phyloP scores from a whole-genome alignment of 2,888 invertebrate genomes.

The Dasysyrphus tricinctus region DNA sequence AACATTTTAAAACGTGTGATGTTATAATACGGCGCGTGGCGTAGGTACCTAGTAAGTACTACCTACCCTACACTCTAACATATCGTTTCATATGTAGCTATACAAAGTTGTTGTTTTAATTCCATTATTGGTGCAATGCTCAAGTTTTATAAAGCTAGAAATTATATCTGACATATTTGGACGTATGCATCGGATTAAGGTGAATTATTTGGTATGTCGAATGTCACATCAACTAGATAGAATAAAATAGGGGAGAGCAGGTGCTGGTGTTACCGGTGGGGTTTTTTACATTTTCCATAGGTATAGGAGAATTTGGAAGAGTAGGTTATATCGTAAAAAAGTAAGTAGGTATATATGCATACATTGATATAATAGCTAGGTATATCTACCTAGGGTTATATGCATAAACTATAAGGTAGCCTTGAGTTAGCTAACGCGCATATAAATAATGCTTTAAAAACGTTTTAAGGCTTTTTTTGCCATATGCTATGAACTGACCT shows the following conservation, averaged over 20 bases:
- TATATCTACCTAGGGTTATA: background rate
- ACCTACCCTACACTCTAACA: background rate
- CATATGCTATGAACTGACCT: constrained; percentile 1
- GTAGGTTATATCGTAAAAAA: background rate
- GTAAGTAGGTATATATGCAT: background rate
- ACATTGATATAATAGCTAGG: background rate
- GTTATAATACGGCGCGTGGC: background rate
- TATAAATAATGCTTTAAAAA: constrained; percentile 1
- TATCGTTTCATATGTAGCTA: no score
- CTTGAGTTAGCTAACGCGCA: constrained; percentile 1
- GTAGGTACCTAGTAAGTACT: no score
- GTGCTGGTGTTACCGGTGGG: background rate
- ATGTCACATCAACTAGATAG: constrained; percentile 31
- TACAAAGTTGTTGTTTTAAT: background rate
- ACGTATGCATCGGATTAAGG: constrained; percentile 29
- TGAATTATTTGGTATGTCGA: constrained; percentile 35
- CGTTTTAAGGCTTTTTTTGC: background rate
- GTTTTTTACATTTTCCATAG: background rate
- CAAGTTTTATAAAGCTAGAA: constrained; percentile 16
- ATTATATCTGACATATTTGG: constrained; percentile 16
- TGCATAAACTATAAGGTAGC: background rate
- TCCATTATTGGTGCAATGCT: constrained; percentile 27
- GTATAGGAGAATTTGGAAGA: background rate
- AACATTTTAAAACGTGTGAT: constrained; percentile 14
- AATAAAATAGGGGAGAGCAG: constrained; percentile 7